phyloP scores from a whole-genome alignment of 92 coral and sea anemone genomes.

The Siderastrea radians region DNA sequence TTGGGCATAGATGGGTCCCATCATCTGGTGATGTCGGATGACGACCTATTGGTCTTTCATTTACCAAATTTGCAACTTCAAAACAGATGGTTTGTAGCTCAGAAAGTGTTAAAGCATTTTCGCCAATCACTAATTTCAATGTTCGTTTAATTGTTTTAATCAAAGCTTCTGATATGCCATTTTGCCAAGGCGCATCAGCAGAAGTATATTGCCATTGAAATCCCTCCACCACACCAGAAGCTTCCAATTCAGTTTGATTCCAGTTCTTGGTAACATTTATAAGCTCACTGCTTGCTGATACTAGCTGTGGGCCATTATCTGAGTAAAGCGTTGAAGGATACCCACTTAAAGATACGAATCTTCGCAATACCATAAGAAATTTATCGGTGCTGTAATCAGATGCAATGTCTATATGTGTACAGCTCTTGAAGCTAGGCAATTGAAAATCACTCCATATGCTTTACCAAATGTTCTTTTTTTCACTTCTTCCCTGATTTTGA shows the following conservation, averaged over 20 bases:
- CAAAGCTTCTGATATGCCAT: constrained; percentile 32
- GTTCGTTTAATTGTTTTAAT: constrained; percentile 36
- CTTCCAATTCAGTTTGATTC: neutral
- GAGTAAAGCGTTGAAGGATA: constrained; percentile 39
- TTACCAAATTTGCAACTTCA: constrained; percentile 60
- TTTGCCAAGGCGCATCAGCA: constrained; percentile 51
- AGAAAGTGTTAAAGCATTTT: constrained; percentile 40
- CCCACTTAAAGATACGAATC: constrained; percentile 49
- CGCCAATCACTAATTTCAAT: neutral
- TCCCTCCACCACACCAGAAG: constrained; percentile 22
- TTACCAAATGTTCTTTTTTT: constrained; percentile 48
- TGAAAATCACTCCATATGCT: constrained; percentile 48
- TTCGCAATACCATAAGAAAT: constrained; percentile 31
- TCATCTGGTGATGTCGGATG: constrained; percentile 59
- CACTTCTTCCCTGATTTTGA: neutral
- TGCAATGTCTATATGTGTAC: constrained; percentile 58
- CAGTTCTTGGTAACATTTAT: neutral
- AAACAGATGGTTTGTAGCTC: constrained; percentile 59
- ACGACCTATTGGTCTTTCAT: constrained; percentile 67
- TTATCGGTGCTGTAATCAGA: constrained; percentile 35
- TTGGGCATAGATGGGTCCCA: constrained; percentile 51
- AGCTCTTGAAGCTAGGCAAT: constrained; percentile 56
- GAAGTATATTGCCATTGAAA: constrained; percentile 31
- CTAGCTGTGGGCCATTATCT: constrained; percentile 47
- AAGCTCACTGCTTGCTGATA: constrained; percentile 44